Conservation (phyloP, 1,140 invertebrate species). For the Pseudomyrmex pallidus region DNA sequence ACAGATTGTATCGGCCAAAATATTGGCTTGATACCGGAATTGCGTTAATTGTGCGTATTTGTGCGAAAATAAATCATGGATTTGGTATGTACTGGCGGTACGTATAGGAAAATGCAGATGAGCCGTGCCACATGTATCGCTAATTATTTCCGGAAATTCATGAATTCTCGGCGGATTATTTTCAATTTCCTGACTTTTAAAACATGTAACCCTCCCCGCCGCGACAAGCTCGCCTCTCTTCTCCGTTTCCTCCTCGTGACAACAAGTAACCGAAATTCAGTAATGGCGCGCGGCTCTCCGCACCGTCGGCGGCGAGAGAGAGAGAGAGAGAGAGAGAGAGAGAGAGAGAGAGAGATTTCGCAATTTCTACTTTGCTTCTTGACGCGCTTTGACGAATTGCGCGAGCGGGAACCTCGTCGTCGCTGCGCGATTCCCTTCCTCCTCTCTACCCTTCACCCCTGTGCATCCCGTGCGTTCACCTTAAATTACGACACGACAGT, state of each 20-base stretch:
- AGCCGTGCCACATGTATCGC: slow-evolving; percentile 5
- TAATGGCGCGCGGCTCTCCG: background rate
- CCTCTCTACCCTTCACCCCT: background rate
- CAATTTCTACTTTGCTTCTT: slow-evolving; percentile 33
- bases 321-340: too few species aligned
- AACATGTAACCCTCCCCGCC: slow-evolving; percentile 5
- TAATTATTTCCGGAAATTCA: slow-evolving; percentile 61
- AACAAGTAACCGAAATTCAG: slow-evolving; percentile 22
- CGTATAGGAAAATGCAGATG: slow-evolving; percentile 51
- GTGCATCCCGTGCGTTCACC: slow-evolving; percentile 59
- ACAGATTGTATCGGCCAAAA: slow-evolving; percentile 44
- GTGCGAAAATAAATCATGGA: slow-evolving; percentile 63
- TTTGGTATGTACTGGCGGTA: slow-evolving; percentile 26
- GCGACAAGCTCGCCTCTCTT: too few species aligned
- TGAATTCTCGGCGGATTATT: slow-evolving; percentile 37
- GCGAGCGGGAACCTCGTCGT: slow-evolving; percentile 28
- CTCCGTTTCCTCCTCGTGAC: too few species aligned
- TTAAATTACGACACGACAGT: slow-evolving; percentile 69
- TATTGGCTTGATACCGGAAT: slow-evolving; percentile 58
- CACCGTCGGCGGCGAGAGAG: too few species aligned
- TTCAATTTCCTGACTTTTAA: slow-evolving; percentile 54
- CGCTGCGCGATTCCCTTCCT: background rate
- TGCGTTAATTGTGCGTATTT: slow-evolving; percentile 67
- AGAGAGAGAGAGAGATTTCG: slow-evolving; percentile 9
- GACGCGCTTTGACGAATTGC: slow-evolving; percentile 35